Evolutionary conservation across 2,113 vertebrate species (phyloP), one percentile per base, ranked within the genome.

Genomic region (Zosterops lateralis): DNA sequence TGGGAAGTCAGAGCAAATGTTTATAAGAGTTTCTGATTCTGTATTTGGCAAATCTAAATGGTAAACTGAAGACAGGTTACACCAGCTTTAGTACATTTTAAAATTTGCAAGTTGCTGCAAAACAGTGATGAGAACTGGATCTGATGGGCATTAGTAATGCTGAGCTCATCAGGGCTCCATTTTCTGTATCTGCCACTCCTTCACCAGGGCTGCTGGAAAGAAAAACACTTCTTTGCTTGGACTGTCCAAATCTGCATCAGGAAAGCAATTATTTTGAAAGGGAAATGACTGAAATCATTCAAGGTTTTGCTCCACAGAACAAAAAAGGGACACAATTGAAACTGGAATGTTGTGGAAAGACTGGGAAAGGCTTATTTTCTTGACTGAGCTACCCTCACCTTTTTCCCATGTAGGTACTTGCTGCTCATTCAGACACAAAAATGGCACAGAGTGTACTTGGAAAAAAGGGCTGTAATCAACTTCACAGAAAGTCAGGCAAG

Each of bases 261-360:
- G 87, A 95, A 95, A 94, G 75, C 45, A 89, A 77, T 80, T 84
- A 68, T 92, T 94, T 76, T 80, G 51, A 88, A 95, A 91, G 71
- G 79, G 78, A 83, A 94, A 85, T 86, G 40, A 71, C 78, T 89
- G 64, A 80, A 89, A 87, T 83, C 31, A 87, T 62, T 83, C 81
- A 71, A 65, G 10, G 38, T 60, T 94, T 87, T 87, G 24, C 75
- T 91, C 36, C 60, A 44, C 20, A 66, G 78, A 93, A 80, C 56
- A 87, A 91, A 92, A 92, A 75, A 0, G 4, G 42, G 29, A 53
- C 72, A 89, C 84, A 92, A 45, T 44, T 88, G 91, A 84, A 91
- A 83, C 34, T 53, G 51, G 60, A 64, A 71, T 83, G 56, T 66
- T 84, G 58, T 85, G 75, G 78, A 83, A 87, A 80, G 53, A 17